phyloP scores from a whole-genome alignment of 2,888 invertebrate genomes.

The Pterobdella sp. region DNA sequence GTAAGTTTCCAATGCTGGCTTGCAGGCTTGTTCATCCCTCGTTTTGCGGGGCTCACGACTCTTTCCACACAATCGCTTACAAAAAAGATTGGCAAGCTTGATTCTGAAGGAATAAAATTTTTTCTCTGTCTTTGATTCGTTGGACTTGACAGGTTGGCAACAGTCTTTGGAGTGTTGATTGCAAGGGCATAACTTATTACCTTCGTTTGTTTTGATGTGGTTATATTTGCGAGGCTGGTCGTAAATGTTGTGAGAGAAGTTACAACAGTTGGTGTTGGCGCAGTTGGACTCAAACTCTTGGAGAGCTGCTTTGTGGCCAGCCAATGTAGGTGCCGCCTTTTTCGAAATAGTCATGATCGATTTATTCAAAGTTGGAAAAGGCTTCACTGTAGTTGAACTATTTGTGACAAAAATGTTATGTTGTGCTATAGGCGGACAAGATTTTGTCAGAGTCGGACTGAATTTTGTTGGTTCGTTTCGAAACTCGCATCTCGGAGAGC shows the following conservation, averaged over 20 bases:
- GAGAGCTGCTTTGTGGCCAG: conserved; percentile 23
- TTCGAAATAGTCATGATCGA: conserved; percentile 15
- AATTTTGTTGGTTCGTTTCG: too few species aligned
- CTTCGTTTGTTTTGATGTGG: not conserved
- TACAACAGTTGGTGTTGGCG: conserved; percentile 2
- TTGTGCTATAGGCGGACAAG: too few species aligned
- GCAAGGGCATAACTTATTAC: not conserved
- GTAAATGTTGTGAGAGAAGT: not conserved
- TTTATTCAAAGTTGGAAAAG: not conserved
- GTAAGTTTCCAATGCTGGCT: not conserved
- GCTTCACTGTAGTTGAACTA: not conserved
- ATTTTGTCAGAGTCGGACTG: too few species aligned
- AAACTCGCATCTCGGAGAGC: too few species aligned
- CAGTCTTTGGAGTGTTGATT: not conserved
- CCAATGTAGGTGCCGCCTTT: conserved; percentile 12
- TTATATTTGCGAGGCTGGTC: conserved; percentile 24
- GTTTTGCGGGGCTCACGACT: not conserved
- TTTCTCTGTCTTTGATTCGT: conserved; percentile 6
- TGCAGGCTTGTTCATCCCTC: not conserved
- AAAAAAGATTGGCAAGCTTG: conserved; percentile 25
- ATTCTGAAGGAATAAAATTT: conserved; percentile 19
- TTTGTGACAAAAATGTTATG: not conserved
- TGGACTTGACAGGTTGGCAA: not conserved
- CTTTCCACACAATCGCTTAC: conserved; percentile 27
- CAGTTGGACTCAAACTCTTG: not conserved